Percentiles rank a stretch among this genome's conserved stretches.
Conservation (phyloP, 2,888 invertebrate species). For the Polymixis lichenea region DNA sequence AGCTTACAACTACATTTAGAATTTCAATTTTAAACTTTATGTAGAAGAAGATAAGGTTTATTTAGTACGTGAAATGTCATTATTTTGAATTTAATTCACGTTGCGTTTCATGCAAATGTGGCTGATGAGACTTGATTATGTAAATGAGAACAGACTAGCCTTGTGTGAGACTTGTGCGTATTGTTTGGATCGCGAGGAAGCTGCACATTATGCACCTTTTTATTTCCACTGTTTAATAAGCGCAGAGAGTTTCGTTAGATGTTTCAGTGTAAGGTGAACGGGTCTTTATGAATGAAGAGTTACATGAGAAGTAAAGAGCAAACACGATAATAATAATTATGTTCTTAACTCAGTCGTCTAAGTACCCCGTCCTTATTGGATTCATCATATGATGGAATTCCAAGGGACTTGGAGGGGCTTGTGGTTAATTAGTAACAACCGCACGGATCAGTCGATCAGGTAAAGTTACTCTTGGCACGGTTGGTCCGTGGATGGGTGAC, state of each 20-base stretch:
- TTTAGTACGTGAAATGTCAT: slow-evolving; percentile 56
- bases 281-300: not conserved
- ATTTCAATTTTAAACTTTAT: slow-evolving; percentile 63
- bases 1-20: slow-evolving; percentile 38
- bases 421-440: too few species aligned
- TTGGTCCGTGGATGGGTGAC: too few species aligned
- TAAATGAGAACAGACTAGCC: slow-evolving; percentile 80
- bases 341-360: not conserved
- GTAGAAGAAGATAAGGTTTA: slow-evolving; percentile 40
- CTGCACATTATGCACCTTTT: slow-evolving; percentile 62
- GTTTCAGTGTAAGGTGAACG: slow-evolving; percentile 36
- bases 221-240: slow-evolving; percentile 55
- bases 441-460: too few species aligned
- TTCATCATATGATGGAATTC: not conserved
- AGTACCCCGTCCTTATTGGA: not conserved
- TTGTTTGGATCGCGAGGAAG: slow-evolving; percentile 73
- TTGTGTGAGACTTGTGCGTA: slow-evolving; percentile 76
- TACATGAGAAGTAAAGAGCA: not conserved
- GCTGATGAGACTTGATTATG: slow-evolving; percentile 87
- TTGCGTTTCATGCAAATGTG: slow-evolving; percentile 86
- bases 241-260: slow-evolving; percentile 34
- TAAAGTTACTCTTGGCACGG: too few species aligned
- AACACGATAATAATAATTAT: too few species aligned
- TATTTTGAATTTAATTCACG: slow-evolving; percentile 82
- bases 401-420: not conserved